A percentile compares a stretch with the other conserved stretches of the same genome.
Evolutionary conservation across 1,140 invertebrate species (phyloP).

Genomic region (Trachymyrmex cornetzi): DNA sequence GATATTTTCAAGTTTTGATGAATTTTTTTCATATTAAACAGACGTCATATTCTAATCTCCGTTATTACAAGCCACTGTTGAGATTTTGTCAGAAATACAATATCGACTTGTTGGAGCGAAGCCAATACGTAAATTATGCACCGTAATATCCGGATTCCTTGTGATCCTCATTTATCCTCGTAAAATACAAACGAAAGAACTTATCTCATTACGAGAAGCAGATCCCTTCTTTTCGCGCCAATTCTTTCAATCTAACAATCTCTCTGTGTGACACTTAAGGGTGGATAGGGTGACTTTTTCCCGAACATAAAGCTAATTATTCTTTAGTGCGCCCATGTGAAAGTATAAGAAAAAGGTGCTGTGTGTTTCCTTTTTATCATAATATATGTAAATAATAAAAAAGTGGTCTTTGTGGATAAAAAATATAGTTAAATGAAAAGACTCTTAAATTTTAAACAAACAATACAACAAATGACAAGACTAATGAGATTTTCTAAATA

Average conservation of each 20-base stretch:
- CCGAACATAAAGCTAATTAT: slow-evolving; percentile 11
- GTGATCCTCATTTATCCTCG: slow-evolving; percentile 51
- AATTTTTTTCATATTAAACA: slow-evolving; percentile 23
- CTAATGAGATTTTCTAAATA: too few relatives aligned
- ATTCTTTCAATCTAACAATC: not conserved
- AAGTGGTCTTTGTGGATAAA: too few relatives aligned
- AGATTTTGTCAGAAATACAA: slow-evolving; percentile 30
- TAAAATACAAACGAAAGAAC: slow-evolving; percentile 79
- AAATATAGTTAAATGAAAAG: too few relatives aligned
- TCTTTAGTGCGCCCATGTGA: not conserved
- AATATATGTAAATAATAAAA: not conserved
- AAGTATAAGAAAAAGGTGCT: not conserved
- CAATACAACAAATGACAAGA: too few relatives aligned
- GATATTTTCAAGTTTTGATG: not conserved
- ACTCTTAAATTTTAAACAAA: too few relatives aligned
- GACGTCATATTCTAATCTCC: not conserved
- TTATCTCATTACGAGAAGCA: slow-evolving; percentile 76
- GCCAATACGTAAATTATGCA: slow-evolving; percentile 80
- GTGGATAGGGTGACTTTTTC: not conserved
- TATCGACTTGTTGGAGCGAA: slow-evolving; percentile 73
- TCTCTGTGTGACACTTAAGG: not conserved
- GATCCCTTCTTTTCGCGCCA: slow-evolving; percentile 19
- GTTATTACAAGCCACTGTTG: not conserved
- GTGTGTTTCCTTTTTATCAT: not conserved
- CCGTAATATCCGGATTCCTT: slow-evolving; percentile 50